A percentile compares a stretch with the other conserved stretches of the same genome.
phyloP scores from a whole-genome alignment of 2,888 invertebrate species.

The Dascillus cervinus region DNA sequence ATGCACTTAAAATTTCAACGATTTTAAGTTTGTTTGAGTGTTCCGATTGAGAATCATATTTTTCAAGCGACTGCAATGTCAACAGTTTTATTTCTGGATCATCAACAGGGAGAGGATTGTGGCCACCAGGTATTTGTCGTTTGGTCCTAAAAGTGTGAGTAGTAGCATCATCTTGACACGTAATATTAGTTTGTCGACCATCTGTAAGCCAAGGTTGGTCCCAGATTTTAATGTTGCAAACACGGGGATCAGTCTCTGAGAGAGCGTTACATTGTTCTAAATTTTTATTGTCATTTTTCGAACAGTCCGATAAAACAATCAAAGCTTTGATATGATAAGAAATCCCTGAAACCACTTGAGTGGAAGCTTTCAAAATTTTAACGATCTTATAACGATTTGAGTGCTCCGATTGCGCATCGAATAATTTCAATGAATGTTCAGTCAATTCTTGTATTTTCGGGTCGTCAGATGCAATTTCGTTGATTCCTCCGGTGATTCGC shows the following conservation, averaged over 20 bases:
- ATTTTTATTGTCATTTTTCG: slow-evolving; percentile 30
- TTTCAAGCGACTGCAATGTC: slow-evolving; percentile 20
- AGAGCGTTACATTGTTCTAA: slow-evolving; percentile 22
- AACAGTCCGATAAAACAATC: slow-evolving; percentile 50
- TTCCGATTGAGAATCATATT: slow-evolving; percentile 33
- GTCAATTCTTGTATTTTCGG: slow-evolving; percentile 20
- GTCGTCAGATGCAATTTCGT: not conserved
- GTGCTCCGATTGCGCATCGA: slow-evolving; percentile 27
- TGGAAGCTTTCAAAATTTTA: slow-evolving; percentile 41
- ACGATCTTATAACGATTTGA: slow-evolving; percentile 29
- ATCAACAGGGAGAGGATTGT: not conserved
- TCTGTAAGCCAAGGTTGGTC: slow-evolving; percentile 50
- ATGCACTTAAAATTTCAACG: slow-evolving; percentile 34
- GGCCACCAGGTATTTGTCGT: slow-evolving; percentile 20
- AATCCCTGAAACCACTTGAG: slow-evolving; percentile 50
- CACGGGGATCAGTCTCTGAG: slow-evolving; percentile 26
- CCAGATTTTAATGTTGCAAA: slow-evolving; percentile 49
- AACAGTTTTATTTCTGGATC: slow-evolving; percentile 18
- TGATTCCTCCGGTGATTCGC: not conserved
- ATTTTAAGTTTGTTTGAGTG: slow-evolving; percentile 33
- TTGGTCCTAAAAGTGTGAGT: slow-evolving; percentile 8
- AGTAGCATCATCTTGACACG: slow-evolving; percentile 29
- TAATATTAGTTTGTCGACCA: slow-evolving; percentile 38
- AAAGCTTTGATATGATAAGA: slow-evolving; percentile 50
- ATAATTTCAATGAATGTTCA: slow-evolving; percentile 19